A percentile compares a stretch with the other conserved stretches of the same genome.
These are phyloP conservation scores for Pseudorasbora parva DNA, from an alignment of 2,113 vertebrate genomes.

Conservation along the genomic window DNA sequence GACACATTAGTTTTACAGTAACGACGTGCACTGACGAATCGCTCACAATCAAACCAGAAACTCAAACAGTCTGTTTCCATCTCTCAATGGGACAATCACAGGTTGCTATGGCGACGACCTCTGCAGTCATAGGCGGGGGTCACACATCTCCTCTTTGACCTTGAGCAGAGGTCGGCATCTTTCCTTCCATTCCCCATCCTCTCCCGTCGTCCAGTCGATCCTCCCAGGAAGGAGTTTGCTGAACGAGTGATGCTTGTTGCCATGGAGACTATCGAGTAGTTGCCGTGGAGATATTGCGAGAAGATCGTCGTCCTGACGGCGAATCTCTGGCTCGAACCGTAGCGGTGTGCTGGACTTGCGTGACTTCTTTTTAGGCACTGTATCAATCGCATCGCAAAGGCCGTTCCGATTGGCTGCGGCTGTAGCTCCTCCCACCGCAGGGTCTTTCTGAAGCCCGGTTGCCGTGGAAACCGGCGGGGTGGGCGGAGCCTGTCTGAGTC, in stretches of 20 bases:
- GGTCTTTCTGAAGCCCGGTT: slow-evolving; percentile 4
- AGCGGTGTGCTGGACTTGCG: slow-evolving; percentile 94
- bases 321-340: slow-evolving; percentile 87
- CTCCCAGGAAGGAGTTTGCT: neutral
- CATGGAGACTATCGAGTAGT: neutral
- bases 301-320: neutral
- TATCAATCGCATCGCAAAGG: slow-evolving; percentile 66
- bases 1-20: no score
- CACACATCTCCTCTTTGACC: slow-evolving; percentile 22
- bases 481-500: slow-evolving; percentile 62
- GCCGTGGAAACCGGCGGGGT: slow-evolving; percentile 65
- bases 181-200: neutral
- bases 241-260: neutral
- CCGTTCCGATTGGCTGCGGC: slow-evolving; percentile 68
- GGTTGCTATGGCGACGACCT: neutral
- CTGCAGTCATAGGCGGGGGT: neutral
- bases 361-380: slow-evolving; percentile 86
- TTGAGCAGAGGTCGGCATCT: neutral
- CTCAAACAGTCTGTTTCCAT: no score
- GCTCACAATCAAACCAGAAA: no score
- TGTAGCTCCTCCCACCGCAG: slow-evolving; percentile 44
- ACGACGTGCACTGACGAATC: neutral
- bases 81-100: neutral
- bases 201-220: neutral
- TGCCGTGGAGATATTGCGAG: neutral